Evolutionary conservation across 1,140 invertebrate genomes (phyloP).

Genomic region (Aphaenogaster rudis): DNA sequence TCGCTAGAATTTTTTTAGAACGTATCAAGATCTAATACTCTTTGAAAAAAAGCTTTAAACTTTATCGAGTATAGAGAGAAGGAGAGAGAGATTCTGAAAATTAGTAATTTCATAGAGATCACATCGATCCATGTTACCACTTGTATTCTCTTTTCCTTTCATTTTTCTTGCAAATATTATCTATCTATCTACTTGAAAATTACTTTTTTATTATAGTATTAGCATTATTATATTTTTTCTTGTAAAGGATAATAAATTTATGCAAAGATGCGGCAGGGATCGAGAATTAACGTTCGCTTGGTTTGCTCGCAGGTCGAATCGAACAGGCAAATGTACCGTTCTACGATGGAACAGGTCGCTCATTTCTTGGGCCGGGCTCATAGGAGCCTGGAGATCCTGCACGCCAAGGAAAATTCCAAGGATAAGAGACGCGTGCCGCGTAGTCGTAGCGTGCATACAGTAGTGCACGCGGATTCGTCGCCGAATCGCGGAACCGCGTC

Average conservation of each 20-base stretch:
- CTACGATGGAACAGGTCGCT: slow-evolving; percentile 92
- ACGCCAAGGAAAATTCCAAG: slow-evolving; percentile 78
- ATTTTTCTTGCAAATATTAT: background rate
- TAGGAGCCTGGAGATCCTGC: slow-evolving; percentile 88
- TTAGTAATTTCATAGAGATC: background rate
- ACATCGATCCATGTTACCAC: background rate
- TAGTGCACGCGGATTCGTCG: slow-evolving; percentile 67
- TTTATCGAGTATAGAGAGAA: too few relatives aligned
- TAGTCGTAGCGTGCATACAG: slow-evolving; percentile 86
- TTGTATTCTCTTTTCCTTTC: background rate
- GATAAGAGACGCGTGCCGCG: slow-evolving; percentile 83
- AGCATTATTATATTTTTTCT: background rate
- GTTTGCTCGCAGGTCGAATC: slow-evolving; percentile 89
- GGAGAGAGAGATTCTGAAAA: too few relatives aligned
- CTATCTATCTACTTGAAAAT: background rate
- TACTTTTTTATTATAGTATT: background rate
- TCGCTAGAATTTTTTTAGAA: background rate
- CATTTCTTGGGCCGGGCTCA: slow-evolving; percentile 92
- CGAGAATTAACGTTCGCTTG: slow-evolving; percentile 26
- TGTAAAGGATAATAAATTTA: background rate
- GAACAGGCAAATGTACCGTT: slow-evolving; percentile 93
- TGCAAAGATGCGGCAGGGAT: background rate
- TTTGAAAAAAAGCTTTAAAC: too few relatives aligned
- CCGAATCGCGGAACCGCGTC: slow-evolving; percentile 54
- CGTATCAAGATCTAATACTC: background rate